These are phyloP conservation scores for Microplitis demolitor DNA, from an alignment of 1,140 invertebrate species.

Conservation along the genomic window DNA sequence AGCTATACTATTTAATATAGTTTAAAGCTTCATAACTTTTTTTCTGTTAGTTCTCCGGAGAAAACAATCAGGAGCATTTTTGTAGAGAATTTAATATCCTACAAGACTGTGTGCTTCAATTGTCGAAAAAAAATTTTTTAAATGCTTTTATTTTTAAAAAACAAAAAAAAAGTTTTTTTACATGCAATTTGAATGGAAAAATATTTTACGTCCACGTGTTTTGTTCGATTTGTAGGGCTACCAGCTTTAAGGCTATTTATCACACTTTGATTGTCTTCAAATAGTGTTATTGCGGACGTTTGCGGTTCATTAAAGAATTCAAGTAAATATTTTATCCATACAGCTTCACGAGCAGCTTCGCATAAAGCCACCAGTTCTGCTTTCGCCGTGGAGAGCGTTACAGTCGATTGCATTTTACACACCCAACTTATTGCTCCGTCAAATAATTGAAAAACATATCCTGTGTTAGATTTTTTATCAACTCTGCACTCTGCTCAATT, in stretches of 20 bases:
- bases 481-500: conserved; percentile 26
- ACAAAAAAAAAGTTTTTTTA: too few relatives aligned
- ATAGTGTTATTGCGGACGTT: not conserved
- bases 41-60: too few relatives aligned
- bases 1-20: too few relatives aligned
- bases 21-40: too few relatives aligned
- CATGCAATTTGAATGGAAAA: too few relatives aligned
- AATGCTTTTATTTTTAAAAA: too few relatives aligned
- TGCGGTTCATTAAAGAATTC: conserved; percentile 30
- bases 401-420: not conserved
- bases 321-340: conserved; percentile 34
- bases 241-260: conserved; percentile 47
- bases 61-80: too few relatives aligned
- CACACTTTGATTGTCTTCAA: conserved; percentile 44
- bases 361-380: conserved; percentile 57
- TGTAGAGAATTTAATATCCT: too few relatives aligned
- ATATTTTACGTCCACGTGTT: too few relatives aligned
- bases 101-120: too few relatives aligned
- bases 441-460: not conserved
- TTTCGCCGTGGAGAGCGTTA: conserved; percentile 53
- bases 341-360: conserved; percentile 48
- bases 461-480: conserved; percentile 31
- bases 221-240: too few relatives aligned
- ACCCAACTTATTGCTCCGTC: not conserved
- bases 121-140: too few relatives aligned